phyloP scores from a whole-genome alignment of 2,888 invertebrate genomes.

The Hesperia comma region DNA sequence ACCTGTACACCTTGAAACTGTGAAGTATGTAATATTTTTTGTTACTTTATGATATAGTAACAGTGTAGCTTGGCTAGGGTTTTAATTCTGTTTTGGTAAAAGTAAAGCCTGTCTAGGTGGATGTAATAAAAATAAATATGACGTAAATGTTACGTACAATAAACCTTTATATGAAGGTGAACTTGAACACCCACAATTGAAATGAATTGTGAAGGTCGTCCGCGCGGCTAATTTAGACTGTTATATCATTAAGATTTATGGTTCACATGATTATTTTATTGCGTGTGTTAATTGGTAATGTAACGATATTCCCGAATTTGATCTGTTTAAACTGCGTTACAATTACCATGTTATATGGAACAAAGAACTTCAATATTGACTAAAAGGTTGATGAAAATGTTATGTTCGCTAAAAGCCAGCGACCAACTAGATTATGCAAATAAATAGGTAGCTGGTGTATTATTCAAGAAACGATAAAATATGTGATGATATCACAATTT shows the following conservation, averaged over 20 bases:
- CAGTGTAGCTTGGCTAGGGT: neutral
- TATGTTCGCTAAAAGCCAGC: neutral
- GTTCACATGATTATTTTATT: slow-evolving; percentile 9
- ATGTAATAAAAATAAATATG: slow-evolving; percentile 25
- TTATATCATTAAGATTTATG: slow-evolving; percentile 9
- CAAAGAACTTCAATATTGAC: neutral
- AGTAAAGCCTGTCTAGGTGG: slow-evolving; percentile 10
- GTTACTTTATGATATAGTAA: neutral
- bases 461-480: slow-evolving; percentile 4
- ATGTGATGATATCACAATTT: neutral
- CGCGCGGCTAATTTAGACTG: slow-evolving; percentile 14
- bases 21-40: neutral
- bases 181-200: slow-evolving; percentile 32
- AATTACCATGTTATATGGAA: no score
- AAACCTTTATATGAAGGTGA: slow-evolving; percentile 34
- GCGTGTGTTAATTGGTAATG: neutral
- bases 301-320: neutral
- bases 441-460: slow-evolving; percentile 1
- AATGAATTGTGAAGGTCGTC: slow-evolving; percentile 26
- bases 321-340: neutral
- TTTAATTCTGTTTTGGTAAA: neutral
- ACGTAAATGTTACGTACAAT: slow-evolving; percentile 20
- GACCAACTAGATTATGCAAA: slow-evolving; percentile 6
- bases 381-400: neutral
- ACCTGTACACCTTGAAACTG: neutral